Evolutionary conservation across 2,113 vertebrate genomes (phyloP).

Genomic region (Rhea pennata): DNA sequence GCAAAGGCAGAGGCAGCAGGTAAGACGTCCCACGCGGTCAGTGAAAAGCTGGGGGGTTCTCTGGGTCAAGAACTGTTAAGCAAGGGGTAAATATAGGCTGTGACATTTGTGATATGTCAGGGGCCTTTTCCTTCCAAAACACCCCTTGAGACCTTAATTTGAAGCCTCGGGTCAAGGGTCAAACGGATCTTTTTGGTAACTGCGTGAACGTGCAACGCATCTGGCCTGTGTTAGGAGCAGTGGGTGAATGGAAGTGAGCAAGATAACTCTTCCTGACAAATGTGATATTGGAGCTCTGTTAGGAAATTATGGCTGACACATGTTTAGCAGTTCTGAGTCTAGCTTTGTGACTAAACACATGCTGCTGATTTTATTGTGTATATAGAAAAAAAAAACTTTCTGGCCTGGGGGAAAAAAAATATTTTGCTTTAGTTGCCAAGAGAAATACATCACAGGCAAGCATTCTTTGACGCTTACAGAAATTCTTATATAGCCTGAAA

Average conservation of each 20-base stretch:
- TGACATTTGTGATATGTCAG: neutral
- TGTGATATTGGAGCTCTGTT: neutral
- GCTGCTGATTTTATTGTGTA: neutral
- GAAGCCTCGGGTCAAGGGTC: neutral
- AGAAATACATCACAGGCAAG: neutral
- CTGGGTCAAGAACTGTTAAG: neutral
- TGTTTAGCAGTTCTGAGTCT: neutral
- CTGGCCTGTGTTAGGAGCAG: neutral
- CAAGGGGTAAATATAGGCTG: neutral
- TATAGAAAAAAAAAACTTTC: neutral
- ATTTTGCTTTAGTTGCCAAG: neutral
- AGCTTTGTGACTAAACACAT: neutral
- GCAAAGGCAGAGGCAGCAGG: neutral
- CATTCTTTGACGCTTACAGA: neutral
- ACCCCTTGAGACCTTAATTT: neutral
- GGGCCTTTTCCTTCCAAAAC: neutral
- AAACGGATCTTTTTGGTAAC: neutral
- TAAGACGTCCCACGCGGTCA: neutral
- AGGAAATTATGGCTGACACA: neutral
- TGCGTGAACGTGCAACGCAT: neutral
- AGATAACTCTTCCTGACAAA: neutral
- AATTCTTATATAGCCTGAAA: neutral
- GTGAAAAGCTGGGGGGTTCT: neutral
- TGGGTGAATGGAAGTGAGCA: neutral
- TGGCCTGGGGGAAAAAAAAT: neutral